Base-by-base conservation (phyloP, 2,888 invertebrate species). In the Julus scanicus region DNA sequence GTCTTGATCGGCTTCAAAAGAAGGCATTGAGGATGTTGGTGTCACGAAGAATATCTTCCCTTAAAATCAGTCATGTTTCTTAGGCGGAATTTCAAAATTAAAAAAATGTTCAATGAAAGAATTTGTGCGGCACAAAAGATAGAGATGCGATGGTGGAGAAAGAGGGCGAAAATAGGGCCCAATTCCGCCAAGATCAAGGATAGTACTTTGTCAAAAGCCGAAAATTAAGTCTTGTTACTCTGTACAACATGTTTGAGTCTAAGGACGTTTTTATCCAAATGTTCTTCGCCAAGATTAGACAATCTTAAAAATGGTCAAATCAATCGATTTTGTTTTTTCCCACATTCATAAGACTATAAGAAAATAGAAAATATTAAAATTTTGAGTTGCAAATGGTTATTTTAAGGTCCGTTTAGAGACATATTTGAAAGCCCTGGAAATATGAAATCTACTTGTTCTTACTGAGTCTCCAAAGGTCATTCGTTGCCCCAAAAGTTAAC, bases 401-500 rank as follows among this genome's bases (percentile, higher is more conserved):
- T n/a, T n/a, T n/a, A n/a, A n/a, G n/a, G n/a, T n/a, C n/a, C n/a
- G n/a, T n/a, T n/a, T n/a, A n/a, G n/a, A n/a, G n/a, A n/a, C n/a
- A n/a, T n/a, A n/a, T 53, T 9, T 53, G 53, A 11, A 53, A 15
- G 2, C n/a, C n/a, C 63, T 63, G n/a, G 3, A n/a, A n/a, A 63
- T n/a, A 17, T 63, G 11, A 6, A 17, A 63, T 17, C 3, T 63
- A 3, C n/a, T 63, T n/a, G 63, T 6, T 5, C 20, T 11, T 80
- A 11, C 13, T 37, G 29, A 37, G 2, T 80, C 80, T 11, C 80
- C 29, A 80, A 80, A 80, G 29, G 29, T 80, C 80, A 80, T 80
- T 37, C 6, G 29, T 37, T 80, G 80, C 29, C 80, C 44, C 29
- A 80, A 80, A 80, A 80, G 80, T 80, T 80, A 80, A 80, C 80